Conservation (phyloP, 2,888 invertebrate species). For the Agrochola litura region DNA sequence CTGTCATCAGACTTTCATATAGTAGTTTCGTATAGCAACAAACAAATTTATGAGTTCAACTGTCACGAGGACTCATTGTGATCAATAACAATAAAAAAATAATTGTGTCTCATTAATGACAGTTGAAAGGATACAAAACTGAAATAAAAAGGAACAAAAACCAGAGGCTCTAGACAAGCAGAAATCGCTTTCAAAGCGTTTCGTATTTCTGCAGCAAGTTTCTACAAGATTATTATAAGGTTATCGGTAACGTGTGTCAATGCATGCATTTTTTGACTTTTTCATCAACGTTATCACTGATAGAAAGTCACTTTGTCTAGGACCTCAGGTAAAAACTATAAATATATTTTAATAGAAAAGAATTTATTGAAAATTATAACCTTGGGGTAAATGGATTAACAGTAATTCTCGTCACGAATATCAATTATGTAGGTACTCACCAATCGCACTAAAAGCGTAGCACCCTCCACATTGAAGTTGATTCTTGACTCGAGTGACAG, state of each 20-base stretch:
- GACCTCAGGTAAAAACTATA: neutral
- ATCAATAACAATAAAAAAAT: too few relatives aligned
- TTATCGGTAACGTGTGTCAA: neutral
- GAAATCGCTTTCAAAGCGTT: neutral
- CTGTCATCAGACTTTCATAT: neutral
- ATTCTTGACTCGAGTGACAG: slow-evolving; percentile 94
- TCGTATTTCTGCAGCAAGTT: neutral
- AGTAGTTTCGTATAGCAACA: neutral
- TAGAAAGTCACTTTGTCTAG: neutral
- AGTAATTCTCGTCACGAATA: neutral
- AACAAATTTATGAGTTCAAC: too few relatives aligned
- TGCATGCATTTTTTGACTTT: neutral
- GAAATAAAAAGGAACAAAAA: neutral
- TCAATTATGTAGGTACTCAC: slow-evolving; percentile 19
- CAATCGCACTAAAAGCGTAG: slow-evolving; percentile 91
- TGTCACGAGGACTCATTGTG: too few relatives aligned
- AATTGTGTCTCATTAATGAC: too few relatives aligned
- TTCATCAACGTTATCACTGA: neutral
- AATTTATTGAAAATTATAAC: too few relatives aligned
- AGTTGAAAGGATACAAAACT: too few relatives aligned
- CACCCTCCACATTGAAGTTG: slow-evolving; percentile 95
- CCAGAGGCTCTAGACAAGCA: neutral
- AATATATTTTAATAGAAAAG: neutral
- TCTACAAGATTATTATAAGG: neutral
- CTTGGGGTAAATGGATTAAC: neutral